Evolutionary conservation across 2,113 vertebrate species (phyloP).

Genomic region (Callorhinus ursinus): DNA sequence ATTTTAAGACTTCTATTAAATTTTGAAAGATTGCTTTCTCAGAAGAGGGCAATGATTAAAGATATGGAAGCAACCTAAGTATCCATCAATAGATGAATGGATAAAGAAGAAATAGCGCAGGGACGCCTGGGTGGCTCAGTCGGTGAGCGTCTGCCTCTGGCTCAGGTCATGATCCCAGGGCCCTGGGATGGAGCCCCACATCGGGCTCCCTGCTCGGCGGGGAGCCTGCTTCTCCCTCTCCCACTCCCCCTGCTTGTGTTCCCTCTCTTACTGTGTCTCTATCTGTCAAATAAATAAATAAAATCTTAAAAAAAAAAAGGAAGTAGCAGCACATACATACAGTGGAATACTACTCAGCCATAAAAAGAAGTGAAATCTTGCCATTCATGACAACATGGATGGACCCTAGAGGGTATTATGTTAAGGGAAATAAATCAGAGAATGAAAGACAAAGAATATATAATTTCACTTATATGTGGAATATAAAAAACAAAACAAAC

Average conservation of each 20-base stretch:
- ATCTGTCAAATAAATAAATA: no score
- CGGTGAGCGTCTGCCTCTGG: no score
- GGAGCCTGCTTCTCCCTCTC: no score
- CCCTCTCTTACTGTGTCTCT: no score
- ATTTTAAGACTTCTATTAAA: not conserved
- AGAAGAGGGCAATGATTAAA: not conserved
- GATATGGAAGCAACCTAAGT: not conserved
- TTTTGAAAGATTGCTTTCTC: conserved; percentile 12
- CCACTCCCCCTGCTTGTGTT: no score
- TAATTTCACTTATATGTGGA: not conserved
- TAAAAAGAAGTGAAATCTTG: not conserved
- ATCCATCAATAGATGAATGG: not conserved
- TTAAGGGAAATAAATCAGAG: not conserved
- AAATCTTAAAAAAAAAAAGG: not conserved
- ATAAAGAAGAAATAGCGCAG: not conserved
- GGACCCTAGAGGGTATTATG: not conserved
- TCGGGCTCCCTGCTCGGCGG: no score
- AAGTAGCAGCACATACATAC: not conserved
- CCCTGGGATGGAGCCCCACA: no score
- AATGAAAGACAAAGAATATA: not conserved
- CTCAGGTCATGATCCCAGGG: no score
- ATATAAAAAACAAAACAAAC: not conserved
- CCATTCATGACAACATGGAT: not conserved
- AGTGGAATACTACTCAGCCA: not conserved
- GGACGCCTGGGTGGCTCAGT: no score